Evolutionary conservation across 2,113 vertebrate genomes (phyloP).

Genomic region (Bos taurus): DNA sequence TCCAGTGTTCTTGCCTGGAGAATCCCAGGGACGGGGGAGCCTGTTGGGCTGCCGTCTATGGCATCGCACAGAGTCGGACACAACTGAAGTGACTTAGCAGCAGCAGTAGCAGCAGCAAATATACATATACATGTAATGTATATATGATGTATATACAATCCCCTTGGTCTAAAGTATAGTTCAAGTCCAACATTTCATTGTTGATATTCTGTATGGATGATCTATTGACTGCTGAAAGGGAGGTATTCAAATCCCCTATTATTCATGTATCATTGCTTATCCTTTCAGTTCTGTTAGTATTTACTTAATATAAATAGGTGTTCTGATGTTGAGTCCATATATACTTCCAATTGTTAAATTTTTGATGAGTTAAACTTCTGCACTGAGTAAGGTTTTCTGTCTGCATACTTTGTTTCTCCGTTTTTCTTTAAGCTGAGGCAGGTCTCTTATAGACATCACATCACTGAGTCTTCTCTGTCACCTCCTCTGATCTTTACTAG

Average conservation of each 20-base stretch:
- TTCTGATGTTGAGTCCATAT: background rate
- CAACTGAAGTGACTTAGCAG: no score
- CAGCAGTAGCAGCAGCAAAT: background rate
- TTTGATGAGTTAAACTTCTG: background rate
- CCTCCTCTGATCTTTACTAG: background rate
- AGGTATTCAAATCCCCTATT: background rate
- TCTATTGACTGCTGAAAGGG: background rate
- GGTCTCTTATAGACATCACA: background rate
- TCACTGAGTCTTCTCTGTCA: background rate
- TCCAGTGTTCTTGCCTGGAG: no score
- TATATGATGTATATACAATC: background rate
- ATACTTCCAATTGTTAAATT: no score
- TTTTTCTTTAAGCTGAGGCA: background rate
- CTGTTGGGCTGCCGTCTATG: no score
- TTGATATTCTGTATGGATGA: background rate
- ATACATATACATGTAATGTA: background rate
- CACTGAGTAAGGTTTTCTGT: background rate
- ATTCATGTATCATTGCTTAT: background rate
- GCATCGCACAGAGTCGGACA: no score
- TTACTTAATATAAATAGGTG: background rate
- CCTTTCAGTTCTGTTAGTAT: background rate
- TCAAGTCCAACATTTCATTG: background rate
- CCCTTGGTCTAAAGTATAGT: background rate
- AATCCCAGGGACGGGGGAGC: no score
- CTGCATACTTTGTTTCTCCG: background rate